phyloP scores from a whole-genome alignment of 92 coral and sea anemone species.

The Zoanthus gigantus region DNA sequence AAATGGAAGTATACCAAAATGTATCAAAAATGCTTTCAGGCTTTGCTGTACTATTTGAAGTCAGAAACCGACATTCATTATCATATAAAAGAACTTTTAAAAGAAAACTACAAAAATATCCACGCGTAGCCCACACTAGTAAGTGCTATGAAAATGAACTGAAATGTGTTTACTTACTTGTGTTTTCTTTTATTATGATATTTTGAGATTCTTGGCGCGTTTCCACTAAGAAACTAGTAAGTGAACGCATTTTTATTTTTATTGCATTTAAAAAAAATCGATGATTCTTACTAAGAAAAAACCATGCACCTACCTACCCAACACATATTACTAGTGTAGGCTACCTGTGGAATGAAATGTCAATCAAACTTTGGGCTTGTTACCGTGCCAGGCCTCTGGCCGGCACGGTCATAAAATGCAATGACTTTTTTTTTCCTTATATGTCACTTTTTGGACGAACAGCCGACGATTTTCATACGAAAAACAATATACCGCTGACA shows the following conservation, averaged over 20 bases:
- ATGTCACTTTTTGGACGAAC: slow-evolving; percentile 11
- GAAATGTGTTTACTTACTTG: slow-evolving; percentile 12
- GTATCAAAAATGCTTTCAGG: slow-evolving; percentile 5
- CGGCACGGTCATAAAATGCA: slow-evolving; percentile 3
- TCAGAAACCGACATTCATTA: slow-evolving; percentile 13
- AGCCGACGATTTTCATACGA: slow-evolving; percentile 8
- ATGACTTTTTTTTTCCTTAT: not conserved
- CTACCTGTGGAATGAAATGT: slow-evolving; percentile 14
- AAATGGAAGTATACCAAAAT: slow-evolving; percentile 12
- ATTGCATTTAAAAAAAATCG: slow-evolving; percentile 11
- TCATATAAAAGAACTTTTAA: slow-evolving; percentile 7
- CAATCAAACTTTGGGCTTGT: slow-evolving; percentile 14
- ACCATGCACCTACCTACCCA: slow-evolving; percentile 13
- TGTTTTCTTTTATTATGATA: slow-evolving; percentile 7
- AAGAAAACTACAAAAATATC: slow-evolving; percentile 5
- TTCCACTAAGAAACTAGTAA: slow-evolving; percentile 12
- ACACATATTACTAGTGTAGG: slow-evolving; percentile 10
- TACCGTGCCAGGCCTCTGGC: slow-evolving; percentile 6
- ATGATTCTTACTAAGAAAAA: slow-evolving; percentile 11
- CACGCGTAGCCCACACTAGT: slow-evolving; percentile 16
- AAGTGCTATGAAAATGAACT: slow-evolving; percentile 12
- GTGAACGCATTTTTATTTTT: slow-evolving; percentile 8
- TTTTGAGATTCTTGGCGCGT: slow-evolving; percentile 9
- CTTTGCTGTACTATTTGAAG: slow-evolving; percentile 13
- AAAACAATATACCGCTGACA: slow-evolving; percentile 7